These are phyloP conservation scores for Pteropus rufus DNA, from an alignment of 2,797 vertebrate genomes.

Conservation along the genomic window DNA sequence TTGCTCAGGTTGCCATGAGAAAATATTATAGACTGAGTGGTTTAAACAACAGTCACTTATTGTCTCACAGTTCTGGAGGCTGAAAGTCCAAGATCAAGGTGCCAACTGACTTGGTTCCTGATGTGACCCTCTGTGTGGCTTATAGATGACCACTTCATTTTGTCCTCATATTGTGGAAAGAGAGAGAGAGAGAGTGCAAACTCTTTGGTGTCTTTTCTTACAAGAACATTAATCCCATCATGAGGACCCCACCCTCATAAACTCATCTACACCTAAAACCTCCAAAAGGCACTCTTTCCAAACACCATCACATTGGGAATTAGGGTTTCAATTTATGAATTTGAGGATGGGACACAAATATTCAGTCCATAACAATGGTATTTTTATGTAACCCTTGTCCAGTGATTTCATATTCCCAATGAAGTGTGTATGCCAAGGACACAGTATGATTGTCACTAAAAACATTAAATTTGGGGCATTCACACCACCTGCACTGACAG, in stretches of 20 bases:
- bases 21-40: not conserved
- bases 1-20: not conserved
- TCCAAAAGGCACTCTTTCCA: not conserved
- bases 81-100: not conserved
- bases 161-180: not conserved
- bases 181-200: not conserved
- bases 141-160: not conserved
- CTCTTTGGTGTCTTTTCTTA: not conserved
- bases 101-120: not conserved
- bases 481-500: conserved; percentile 30
- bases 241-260: not conserved
- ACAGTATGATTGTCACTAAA: not conserved
- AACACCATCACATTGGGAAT: not conserved
- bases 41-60: not conserved
- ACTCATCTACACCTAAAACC: not conserved
- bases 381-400: not conserved
- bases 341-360: not conserved
- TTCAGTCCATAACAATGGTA: not conserved
- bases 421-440: not conserved
- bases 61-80: not conserved
- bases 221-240: not conserved
- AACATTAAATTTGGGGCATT: conserved; percentile 9
- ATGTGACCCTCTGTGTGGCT: not conserved
- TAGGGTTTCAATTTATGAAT: not conserved
- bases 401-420: not conserved